A percentile compares a stretch with the other conserved stretches of the same genome.
These are phyloP conservation scores for Lycocerus yunnanus DNA, from an alignment of 2,888 invertebrate species.

Conservation along the genomic window DNA sequence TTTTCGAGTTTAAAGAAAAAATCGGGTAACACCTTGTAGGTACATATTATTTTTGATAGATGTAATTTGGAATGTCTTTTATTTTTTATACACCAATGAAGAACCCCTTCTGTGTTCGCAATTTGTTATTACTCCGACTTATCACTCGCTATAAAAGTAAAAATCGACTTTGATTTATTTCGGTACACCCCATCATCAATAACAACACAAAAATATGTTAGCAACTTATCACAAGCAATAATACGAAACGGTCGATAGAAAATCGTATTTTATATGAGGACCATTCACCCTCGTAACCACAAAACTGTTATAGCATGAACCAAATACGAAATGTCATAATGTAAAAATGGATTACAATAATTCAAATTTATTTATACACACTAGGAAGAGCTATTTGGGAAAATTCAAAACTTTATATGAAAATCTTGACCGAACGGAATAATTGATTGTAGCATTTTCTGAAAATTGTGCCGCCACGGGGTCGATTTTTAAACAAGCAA, in stretches of 20 bases:
- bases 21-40: neutral
- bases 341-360: neutral
- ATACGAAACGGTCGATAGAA: slow-evolving; percentile 19
- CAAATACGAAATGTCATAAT: slow-evolving; percentile 8
- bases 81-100: slow-evolving; percentile 12
- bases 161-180: slow-evolving; percentile 28
- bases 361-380: neutral
- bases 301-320: slow-evolving; percentile 8
- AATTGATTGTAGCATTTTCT: neutral
- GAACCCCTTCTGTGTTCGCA: slow-evolving; percentile 16
- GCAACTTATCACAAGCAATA: slow-evolving; percentile 23
- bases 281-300: slow-evolving; percentile 14
- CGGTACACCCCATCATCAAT: slow-evolving; percentile 24
- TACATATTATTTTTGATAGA: too few species aligned
- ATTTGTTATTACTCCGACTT: slow-evolving; percentile 23
- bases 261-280: slow-evolving; percentile 22
- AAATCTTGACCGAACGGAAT: neutral
- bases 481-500: neutral
- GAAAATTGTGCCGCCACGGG: neutral
- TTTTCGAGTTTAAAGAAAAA: neutral
- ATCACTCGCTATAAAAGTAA: slow-evolving; percentile 17
- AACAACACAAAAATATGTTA: slow-evolving; percentile 28
- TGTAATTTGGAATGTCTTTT: neutral
- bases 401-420: neutral
- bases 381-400: neutral